Evolutionary conservation across 2,113 vertebrate species (phyloP), one percentile per base, ranked within the genome.

Genomic region (Hippocampus barbouri): DNA sequence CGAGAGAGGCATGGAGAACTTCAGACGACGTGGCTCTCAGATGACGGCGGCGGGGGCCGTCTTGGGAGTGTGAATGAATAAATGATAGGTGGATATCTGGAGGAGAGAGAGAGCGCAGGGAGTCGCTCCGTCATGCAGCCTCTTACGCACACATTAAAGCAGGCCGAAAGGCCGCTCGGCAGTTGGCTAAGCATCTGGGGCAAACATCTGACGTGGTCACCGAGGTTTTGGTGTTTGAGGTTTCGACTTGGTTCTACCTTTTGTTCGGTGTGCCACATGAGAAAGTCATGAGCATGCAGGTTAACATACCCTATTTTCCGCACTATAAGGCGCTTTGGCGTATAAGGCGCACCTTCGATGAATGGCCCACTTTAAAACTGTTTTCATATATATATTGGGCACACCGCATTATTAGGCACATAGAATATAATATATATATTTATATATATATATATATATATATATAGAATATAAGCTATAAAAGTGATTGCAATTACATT

Each of bases 51-150:
- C 70, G 25, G 76, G 27, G 21, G 73, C 71, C 79, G 34, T 87
- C 86, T 77, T 54, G 85, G 82, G 75, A 83, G 80, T 70, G 78
- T 49, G 43, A 69, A 87, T 91, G 80, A 91, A 92, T 90, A 90
- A 91, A 89, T 89, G 75, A 92, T 92, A 67, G 80, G 73, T 75
- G 78, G 83, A 90, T 85, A 86, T 89, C 80, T 83, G 84, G 81
- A 84, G 72, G 70, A 74, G 81, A 80, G 80, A n/a, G 63, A 77
- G 34, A 38, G 34, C 5, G 34, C 34, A 38, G 66, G 77, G 73
- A 16, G 79, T 76, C 43, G 49, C 77, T 57, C 2, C 34, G 79
- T 86, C 76, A 83, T 80, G 47, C 4, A 60, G 82, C 85, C 81
- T 89, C 84, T 79, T 86, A 84, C 85, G 85, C 83, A 80, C 86